Conservation (phyloP, 2,797 vertebrate genomes). For the Acomys russatus region DNA sequence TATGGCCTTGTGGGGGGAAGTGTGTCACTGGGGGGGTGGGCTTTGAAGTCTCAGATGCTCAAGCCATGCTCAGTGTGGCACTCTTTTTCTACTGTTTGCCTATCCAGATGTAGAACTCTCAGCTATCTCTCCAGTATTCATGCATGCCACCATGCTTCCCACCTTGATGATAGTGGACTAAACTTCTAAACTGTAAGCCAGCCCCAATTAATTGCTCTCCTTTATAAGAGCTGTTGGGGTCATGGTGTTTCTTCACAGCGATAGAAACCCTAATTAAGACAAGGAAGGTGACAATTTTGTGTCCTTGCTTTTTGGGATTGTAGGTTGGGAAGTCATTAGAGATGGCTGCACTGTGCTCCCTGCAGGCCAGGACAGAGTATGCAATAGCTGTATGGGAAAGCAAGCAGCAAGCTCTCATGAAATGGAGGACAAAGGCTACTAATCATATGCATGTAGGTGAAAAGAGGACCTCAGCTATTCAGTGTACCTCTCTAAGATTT, state of each 20-base stretch:
- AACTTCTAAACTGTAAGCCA: not conserved
- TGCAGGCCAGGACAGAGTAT: not conserved
- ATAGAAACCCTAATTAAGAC: not conserved
- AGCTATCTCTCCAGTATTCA: not conserved
- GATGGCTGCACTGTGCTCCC: not conserved
- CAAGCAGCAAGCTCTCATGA: not conserved
- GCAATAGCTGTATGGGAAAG: rapidly evolving
- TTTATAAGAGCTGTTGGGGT: not conserved
- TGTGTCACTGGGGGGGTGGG: not conserved
- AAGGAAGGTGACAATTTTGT: no score
- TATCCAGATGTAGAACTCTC: not conserved
- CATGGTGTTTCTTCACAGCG: not conserved
- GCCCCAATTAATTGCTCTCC: not conserved
- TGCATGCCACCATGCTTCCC: not conserved
- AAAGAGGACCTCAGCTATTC: not conserved
- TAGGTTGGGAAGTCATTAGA: no score
- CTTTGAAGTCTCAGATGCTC: not conserved
- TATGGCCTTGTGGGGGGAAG: not conserved
- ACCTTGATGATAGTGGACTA: not conserved
- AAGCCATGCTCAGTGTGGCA: not conserved
- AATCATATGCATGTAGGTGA: rapidly evolving
- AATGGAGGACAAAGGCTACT: not conserved
- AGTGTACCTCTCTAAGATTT: not conserved
- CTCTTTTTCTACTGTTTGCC: not conserved
- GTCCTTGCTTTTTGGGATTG: not conserved